phyloP scores from a whole-genome alignment of 1,140 invertebrate genomes.

The Hetaerina americana region DNA sequence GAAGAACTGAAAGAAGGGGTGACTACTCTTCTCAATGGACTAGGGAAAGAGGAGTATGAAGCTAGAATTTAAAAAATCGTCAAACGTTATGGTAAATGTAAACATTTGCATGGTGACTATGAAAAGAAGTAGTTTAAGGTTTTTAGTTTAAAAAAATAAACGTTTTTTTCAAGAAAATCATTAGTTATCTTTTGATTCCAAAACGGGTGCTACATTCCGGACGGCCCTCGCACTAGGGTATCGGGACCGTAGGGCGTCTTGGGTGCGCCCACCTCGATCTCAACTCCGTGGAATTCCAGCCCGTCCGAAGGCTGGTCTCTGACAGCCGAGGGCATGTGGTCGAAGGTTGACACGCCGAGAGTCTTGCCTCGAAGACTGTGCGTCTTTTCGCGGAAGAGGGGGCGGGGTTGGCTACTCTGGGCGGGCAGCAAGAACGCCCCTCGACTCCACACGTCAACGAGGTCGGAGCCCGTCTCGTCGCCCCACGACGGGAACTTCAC shows the following conservation, averaged over 20 bases:
- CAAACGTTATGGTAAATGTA: background rate
- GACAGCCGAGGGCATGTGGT: slow-evolving; percentile 56
- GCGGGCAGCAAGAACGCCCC: slow-evolving; percentile 26
- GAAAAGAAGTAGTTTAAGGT: background rate
- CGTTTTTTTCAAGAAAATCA: background rate
- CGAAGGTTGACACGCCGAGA: slow-evolving; percentile 46
- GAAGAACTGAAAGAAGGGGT: background rate
- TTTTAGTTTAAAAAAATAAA: background rate
- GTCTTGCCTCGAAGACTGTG: slow-evolving; percentile 37
- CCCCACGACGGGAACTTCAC: slow-evolving; percentile 47
- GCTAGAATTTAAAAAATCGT: too few species aligned
- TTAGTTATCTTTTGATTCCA: background rate
- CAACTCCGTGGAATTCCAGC: background rate
- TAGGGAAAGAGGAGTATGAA: too few species aligned
- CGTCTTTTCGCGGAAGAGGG: background rate
- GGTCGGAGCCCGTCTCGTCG: background rate
- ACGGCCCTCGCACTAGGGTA: background rate
- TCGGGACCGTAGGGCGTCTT: background rate
- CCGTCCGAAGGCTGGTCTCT: slow-evolving; percentile 7
- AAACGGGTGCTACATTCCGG: background rate
- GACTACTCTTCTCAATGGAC: background rate
- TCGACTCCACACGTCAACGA: background rate
- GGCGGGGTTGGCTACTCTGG: slow-evolving; percentile 28
- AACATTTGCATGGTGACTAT: background rate
- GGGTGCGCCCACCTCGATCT: background rate